Conservation (phyloP, 2,888 invertebrate genomes). For the Formica aserva region DNA sequence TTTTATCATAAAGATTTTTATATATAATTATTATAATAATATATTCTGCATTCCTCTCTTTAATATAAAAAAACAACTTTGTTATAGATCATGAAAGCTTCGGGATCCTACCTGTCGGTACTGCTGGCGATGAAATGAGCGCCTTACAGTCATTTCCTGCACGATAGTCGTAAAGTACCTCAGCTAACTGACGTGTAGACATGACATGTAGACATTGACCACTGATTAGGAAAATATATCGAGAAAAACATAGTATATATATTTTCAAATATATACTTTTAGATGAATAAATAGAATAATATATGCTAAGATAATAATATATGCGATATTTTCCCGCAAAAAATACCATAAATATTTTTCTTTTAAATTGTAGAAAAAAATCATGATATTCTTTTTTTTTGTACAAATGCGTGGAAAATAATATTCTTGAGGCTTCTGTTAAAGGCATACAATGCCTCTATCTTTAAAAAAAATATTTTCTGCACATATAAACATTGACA, state of each 20-base stretch:
- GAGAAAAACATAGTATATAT: not conserved
- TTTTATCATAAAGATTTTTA: not conserved
- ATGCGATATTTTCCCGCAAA: not conserved
- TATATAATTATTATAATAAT: not conserved
- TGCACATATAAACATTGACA: not conserved
- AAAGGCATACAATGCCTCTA: not conserved
- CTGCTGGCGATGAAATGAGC: constrained; percentile 60
- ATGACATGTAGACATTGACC: no score
- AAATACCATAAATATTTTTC: not conserved
- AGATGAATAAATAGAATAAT: not conserved
- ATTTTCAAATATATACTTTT: constrained; percentile 3
- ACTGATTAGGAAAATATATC: constrained; percentile 4
- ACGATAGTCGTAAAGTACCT: not conserved
- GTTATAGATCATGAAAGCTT: constrained; percentile 70
- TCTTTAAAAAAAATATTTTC: not conserved
- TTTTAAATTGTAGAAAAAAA: no score
- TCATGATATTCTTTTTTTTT: not conserved
- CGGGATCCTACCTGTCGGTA: constrained; percentile 67
- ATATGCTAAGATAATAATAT: not conserved
- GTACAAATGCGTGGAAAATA: not conserved
- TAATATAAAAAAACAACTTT: not conserved
- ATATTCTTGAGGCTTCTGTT: not conserved
- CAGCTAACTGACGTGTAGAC: not conserved
- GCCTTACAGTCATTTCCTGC: not conserved
- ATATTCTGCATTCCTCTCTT: not conserved